Evolutionary conservation across 2,888 invertebrate genomes (phyloP).

Genomic region (Scaptomyza flava): DNA sequence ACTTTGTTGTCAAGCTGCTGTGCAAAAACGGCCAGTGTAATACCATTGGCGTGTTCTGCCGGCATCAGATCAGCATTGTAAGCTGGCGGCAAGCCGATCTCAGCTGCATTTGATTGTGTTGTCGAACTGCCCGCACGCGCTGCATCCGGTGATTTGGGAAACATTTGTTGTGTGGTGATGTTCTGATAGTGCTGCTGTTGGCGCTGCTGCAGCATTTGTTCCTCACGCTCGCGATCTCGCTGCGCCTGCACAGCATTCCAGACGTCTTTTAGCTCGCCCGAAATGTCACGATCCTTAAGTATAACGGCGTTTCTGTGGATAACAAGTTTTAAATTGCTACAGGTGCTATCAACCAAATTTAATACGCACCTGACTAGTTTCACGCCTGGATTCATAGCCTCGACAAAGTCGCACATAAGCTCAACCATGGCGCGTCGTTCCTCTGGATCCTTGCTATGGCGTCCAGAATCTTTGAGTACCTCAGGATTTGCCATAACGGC

Average conservation of each 20-base stretch:
- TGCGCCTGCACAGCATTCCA: slow-evolving; percentile 89
- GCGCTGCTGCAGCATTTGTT: slow-evolving; percentile 83
- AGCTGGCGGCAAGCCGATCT: slow-evolving; percentile 50
- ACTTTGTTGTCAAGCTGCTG: slow-evolving; percentile 76
- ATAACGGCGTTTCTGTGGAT: slow-evolving; percentile 85
- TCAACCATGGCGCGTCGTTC: slow-evolving; percentile 89
- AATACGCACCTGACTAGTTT: slow-evolving; percentile 85
- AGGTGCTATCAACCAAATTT: neutral
- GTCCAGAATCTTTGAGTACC: slow-evolving; percentile 88
- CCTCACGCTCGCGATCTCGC: slow-evolving; percentile 84
- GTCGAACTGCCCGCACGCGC: slow-evolving; percentile 54
- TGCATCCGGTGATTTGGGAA: slow-evolving; percentile 76
- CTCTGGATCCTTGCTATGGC: slow-evolving; percentile 88
- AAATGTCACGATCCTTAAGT: slow-evolving; percentile 88
- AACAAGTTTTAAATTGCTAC: neutral
- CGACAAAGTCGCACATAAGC: slow-evolving; percentile 89
- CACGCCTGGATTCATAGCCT: slow-evolving; percentile 89
- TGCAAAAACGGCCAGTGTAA: slow-evolving; percentile 71
- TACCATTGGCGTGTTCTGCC: slow-evolving; percentile 57
- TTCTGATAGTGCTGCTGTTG: slow-evolving; percentile 83
- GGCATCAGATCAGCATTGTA: slow-evolving; percentile 57
- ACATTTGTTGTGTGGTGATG: slow-evolving; percentile 81
- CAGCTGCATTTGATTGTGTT: slow-evolving; percentile 39
- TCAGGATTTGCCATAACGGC: slow-evolving; percentile 91
- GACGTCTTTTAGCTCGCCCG: slow-evolving; percentile 90